Evolutionary conservation across 2,888 invertebrate species (phyloP), one percentile per base, ranked within the genome.

Genomic region (Oscheius sp.): DNA sequence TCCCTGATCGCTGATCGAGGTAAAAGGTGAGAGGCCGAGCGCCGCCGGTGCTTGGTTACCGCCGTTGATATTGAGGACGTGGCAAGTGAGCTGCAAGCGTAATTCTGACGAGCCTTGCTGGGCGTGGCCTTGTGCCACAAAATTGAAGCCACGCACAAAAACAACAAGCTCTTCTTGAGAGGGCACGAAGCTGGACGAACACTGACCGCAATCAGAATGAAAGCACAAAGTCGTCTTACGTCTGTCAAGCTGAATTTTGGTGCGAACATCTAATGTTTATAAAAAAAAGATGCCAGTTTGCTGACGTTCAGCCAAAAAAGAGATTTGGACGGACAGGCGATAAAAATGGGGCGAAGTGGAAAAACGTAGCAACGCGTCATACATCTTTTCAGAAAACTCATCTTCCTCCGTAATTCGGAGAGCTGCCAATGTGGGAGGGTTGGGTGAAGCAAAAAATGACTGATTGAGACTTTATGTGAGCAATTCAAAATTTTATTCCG

Each of bases 51-150:
- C 63, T 29, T 63, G 33, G 63, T 32, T 63, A 63, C 63, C 63
- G 48, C 47, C 63, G 7, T 63, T 63, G 63, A 63, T 47, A 63
- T 63, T 63, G 63, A 63, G 63, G 63, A 63, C 63, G 63, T 63
- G 63, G 63, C 63, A 63, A 63, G 63, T 63, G 63, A 63, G 63
- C 63, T 63, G 63, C 63, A 63, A 35, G 68, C 68, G 55, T 53
- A 68, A 68, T 68, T 68, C 68, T 68, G 68, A 68, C 68, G 68
- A 68, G 68, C 55, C 65, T 51, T 65, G 7, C 65, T 53, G 68
- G 68, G 68, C 68, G 68, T 68, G 68, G 68, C 68, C 68, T 55
- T 68, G 68, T 68, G 68, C 32, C 68, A 68, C 68, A 68, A 68
- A 68, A 68, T 68, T 68, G 68, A 68, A 68, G 42, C 68, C 68